Evolutionary conservation across 2,888 invertebrate species (phyloP), one percentile per base, ranked within the genome.

Genomic region (Anodontia alba): DNA sequence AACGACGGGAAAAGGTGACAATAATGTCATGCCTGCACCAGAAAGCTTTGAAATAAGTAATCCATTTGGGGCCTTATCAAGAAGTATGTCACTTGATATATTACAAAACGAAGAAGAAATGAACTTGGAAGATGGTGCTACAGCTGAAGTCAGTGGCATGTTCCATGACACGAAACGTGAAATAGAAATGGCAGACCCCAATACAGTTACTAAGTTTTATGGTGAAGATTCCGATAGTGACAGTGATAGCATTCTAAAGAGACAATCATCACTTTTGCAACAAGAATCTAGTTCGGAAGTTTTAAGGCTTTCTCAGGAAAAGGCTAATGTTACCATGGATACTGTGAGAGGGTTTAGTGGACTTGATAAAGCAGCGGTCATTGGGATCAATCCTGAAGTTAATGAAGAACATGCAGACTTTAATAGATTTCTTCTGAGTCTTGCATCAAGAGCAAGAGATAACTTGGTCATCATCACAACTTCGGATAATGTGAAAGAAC

Each of bases 281-380:
- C 66, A 66, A 20, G 31, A n/a, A 17, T 66, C 3, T 29, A 15
- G 3, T 33, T 20, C 36, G 17, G 36, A 38, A 2, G 68, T 15
- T 15, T 8, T 2, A 36, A 12, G 23, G 10, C 7, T n/a, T 15
- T 2, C 29, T 49, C 5, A 23, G 1, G 46, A 42, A 17, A 68
- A 86, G 54, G 75, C 75, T 31, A 38, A 5, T 8, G 38, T 38
- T 38, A 5, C 5, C 38, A 85, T 91, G 67, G 90, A 91, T 68
- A 91, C 91, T 1, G 91, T 91, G 10, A 80, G 87, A 36, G 31
- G 88, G n/a, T 91, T 91, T 76, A 91, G 90, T 87, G 91, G 91
- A 20, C 77, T 91, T 2, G 89, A 91, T 75, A 89, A 87, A 57
- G 83, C 88, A 20, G 82, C 89, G 23, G 82, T 91, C 10, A 89